phyloP scores from a whole-genome alignment of 2,113 vertebrate species.

The Ictalurus furcatus region DNA sequence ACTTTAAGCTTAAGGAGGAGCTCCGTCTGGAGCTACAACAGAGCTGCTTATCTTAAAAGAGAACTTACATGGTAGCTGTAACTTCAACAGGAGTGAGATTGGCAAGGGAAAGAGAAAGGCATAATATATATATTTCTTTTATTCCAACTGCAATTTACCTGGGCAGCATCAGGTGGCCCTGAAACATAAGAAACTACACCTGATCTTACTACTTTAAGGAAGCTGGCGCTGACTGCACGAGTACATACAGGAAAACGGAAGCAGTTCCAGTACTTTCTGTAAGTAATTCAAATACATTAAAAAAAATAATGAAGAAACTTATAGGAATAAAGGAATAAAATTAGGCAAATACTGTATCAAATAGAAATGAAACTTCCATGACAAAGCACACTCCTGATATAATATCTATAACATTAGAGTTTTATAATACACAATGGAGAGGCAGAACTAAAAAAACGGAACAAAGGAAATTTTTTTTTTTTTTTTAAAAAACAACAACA shows the following conservation, averaged over 20 bases:
- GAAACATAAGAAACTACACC: not conserved
- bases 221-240: not conserved
- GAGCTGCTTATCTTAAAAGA: not conserved
- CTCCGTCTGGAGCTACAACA: not conserved
- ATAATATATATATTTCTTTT: not conserved
- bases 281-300: not conserved
- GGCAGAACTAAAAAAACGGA: not conserved
- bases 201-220: not conserved
- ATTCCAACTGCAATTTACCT: not conserved
- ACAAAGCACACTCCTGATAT: not conserved
- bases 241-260: not conserved
- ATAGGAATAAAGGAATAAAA: too few species aligned
- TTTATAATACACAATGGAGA: not conserved
- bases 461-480: not conserved
- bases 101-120: not conserved
- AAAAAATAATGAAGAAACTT: not conserved
- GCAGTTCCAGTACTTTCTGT: not conserved
- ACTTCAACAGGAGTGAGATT: not conserved
- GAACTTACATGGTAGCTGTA: not conserved
- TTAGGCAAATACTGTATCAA: not conserved
- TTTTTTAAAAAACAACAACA: not conserved
- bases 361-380: not conserved
- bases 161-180: not conserved
- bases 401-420: not conserved
- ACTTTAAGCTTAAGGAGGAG: not conserved